A percentile compares a stretch with the other conserved stretches of the same genome.
Conservation (phyloP, 2,797 vertebrate genomes). For the Thaleichthys pacificus region DNA sequence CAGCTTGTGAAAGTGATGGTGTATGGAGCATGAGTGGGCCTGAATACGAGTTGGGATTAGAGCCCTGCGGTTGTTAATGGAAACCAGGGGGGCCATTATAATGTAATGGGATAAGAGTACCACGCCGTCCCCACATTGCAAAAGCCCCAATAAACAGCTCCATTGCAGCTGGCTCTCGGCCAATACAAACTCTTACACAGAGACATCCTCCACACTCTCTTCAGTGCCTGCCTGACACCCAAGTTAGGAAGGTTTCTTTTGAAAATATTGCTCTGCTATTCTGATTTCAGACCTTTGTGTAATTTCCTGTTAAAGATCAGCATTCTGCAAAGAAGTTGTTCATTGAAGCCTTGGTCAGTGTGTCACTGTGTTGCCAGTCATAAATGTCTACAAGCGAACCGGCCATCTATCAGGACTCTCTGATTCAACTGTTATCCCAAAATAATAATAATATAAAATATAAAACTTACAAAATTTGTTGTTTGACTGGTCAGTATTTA, state of each 20-base stretch:
- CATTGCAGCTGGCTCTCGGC: conserved; percentile 16
- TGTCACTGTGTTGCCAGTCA: no score
- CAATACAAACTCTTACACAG: background rate
- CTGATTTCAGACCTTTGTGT: conserved; percentile 14
- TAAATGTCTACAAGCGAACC: no score
- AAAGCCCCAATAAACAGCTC: conserved; percentile 22
- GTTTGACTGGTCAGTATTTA: no score
- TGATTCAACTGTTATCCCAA: no score
- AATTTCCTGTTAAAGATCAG: conserved; percentile 8
- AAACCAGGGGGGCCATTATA: conserved; percentile 39
- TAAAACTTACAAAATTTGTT: no score
- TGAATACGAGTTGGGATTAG: conserved; percentile 41
- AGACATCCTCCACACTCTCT: background rate
- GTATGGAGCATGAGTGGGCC: conserved; percentile 28
- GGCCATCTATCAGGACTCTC: no score
- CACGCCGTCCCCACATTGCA: conserved; percentile 3
- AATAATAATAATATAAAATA: no score
- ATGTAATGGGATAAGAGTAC: conserved; percentile 49
- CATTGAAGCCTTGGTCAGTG: no score
- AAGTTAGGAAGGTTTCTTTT: background rate
- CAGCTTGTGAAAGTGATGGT: conserved; percentile 46
- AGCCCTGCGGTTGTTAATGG: conserved; percentile 27
- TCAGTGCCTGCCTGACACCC: background rate
- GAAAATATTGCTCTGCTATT: background rate
- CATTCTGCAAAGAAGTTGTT: background rate